These are phyloP conservation scores for Caenorhabditis becei DNA, from an alignment of 2,888 invertebrate species.

Conservation along the genomic window DNA sequence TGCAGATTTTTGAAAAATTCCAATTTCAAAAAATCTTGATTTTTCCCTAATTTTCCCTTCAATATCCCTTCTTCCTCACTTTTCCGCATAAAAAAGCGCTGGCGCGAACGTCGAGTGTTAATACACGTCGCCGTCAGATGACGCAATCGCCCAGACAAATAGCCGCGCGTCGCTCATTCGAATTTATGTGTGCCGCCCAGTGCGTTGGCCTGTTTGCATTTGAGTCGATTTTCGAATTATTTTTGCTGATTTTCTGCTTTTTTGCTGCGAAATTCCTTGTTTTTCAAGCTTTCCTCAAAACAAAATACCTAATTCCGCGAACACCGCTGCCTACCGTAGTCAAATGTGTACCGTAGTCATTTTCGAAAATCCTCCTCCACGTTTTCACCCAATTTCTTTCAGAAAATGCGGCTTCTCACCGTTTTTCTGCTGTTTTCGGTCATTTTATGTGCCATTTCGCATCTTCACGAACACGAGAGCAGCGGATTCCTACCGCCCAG, in stretches of 20 bases:
- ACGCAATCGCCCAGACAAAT: slow-evolving; percentile 40
- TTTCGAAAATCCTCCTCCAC: not conserved
- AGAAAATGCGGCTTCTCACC: slow-evolving; percentile 17
- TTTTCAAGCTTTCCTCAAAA: not conserved
- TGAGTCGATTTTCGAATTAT: not conserved
- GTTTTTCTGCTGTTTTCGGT: slow-evolving; percentile 4
- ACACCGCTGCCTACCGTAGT: slow-evolving; percentile 4
- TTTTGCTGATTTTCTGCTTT: not conserved
- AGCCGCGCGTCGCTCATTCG: slow-evolving; percentile 18
- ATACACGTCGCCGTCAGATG: slow-evolving; percentile 49
- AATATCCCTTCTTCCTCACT: too few species aligned
- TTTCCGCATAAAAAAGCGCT: not conserved
- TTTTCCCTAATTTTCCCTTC: too few species aligned
- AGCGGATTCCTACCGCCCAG: not conserved
- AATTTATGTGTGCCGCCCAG: slow-evolving; percentile 8
- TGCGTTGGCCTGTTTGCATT: not conserved
- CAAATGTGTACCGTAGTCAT: not conserved
- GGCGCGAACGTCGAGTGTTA: slow-evolving; percentile 38
- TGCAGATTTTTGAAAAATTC: too few species aligned
- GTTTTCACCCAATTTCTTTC: too few species aligned
- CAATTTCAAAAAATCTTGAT: too few species aligned
- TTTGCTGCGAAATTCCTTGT: not conserved
- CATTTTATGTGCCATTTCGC: not conserved
- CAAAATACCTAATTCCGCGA: not conserved
- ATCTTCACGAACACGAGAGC: slow-evolving; percentile 20